Evolutionary conservation across 2,888 invertebrate species (phyloP).

Genomic region (Cyaniris semiargus): DNA sequence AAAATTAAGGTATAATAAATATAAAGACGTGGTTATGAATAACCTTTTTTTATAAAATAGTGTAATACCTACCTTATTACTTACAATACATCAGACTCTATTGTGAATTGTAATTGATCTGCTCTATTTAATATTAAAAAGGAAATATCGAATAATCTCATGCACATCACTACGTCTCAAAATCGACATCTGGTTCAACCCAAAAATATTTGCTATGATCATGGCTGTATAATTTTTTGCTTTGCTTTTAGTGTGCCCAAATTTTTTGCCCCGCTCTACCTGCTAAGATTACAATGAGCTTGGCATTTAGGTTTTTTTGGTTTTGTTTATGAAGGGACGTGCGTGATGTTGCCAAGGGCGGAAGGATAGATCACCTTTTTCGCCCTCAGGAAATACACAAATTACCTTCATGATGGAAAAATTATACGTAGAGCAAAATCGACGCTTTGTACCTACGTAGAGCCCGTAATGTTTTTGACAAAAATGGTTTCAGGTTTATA

Average conservation of each 20-base stretch:
- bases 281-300: conserved; percentile 67
- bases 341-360: conserved; percentile 74
- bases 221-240: conserved; percentile 62
- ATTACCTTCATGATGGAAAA: conserved; percentile 39
- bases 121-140: conserved; percentile 50
- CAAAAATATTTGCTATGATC: conserved; percentile 64
- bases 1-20: background rate
- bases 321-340: conserved; percentile 68
- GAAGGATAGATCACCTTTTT: conserved; percentile 68
- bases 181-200: conserved; percentile 73
- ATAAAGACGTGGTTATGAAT: background rate
- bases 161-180: conserved; percentile 54
- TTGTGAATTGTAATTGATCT: conserved; percentile 16
- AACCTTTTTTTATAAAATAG: background rate
- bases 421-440: conserved; percentile 33
- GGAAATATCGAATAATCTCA: conserved; percentile 59
- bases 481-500: background rate
- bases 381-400: conserved; percentile 63
- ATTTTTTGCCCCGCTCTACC: conserved; percentile 65
- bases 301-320: conserved; percentile 56
- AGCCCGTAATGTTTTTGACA: background rate
- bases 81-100: background rate
- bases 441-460: background rate
- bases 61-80: background rate
- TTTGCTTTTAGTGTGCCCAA: conserved; percentile 52